Evolutionary conservation across 2,888 invertebrate species (phyloP).

Genomic region (Theristus sp.): DNA sequence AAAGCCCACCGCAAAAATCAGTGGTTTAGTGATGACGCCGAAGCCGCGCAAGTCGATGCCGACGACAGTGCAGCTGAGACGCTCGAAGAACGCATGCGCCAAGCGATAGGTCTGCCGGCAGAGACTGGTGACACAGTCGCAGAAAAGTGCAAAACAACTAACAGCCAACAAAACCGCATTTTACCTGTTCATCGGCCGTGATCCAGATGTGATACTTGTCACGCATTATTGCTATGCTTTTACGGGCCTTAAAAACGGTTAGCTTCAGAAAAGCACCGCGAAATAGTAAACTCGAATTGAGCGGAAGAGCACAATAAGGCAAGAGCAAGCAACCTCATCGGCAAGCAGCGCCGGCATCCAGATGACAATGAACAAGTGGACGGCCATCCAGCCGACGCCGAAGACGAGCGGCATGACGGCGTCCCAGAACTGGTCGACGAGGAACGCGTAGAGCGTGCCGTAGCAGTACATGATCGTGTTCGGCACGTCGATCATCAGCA

Average conservation of each 20-base stretch:
- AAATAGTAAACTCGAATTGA: no score
- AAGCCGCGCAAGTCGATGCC: background rate
- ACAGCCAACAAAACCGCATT: no score
- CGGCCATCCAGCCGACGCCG: background rate
- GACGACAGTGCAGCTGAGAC: background rate
- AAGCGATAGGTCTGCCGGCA: background rate
- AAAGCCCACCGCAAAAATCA: background rate
- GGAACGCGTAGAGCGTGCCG: background rate
- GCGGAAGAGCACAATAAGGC: background rate
- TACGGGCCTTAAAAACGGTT: background rate
- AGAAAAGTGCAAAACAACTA: no score
- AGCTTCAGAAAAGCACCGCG: no score
- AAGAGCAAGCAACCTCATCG: background rate
- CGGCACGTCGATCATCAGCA: background rate
- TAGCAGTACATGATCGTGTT: background rate
- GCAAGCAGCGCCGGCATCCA: background rate
- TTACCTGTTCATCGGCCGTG: background rate
- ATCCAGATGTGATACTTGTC: background rate
- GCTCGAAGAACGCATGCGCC: background rate
- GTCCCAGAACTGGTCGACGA: background rate
- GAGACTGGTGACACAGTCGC: no score
- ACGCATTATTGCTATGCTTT: background rate
- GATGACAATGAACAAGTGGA: background rate
- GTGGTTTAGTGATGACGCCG: background rate
- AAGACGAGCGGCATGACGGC: background rate